phyloP scores from a whole-genome alignment of 1,140 invertebrate genomes.

The Odontomachus brunneus region DNA sequence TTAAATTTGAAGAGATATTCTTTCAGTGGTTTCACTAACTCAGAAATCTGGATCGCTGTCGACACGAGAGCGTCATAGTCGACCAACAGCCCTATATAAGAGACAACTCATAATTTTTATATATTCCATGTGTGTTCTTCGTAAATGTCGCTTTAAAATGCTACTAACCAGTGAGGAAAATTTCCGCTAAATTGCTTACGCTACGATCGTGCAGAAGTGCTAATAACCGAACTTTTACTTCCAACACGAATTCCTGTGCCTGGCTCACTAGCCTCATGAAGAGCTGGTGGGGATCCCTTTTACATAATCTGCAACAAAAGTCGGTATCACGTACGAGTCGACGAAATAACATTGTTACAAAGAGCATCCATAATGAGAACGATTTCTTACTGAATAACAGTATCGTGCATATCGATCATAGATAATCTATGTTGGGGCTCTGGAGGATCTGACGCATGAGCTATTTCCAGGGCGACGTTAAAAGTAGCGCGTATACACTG shows the following conservation, averaged over 20 bases:
- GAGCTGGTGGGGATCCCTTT: conserved; percentile 87
- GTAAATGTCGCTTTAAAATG: conserved; percentile 22
- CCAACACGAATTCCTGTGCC: conserved; percentile 88
- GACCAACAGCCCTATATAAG: conserved; percentile 86
- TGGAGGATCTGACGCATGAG: conserved; percentile 72
- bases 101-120: conserved; percentile 28
- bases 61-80: conserved; percentile 87
- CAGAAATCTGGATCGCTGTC: conserved; percentile 86
- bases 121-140: not conserved
- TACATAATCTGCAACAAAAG: conserved; percentile 86
- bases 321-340: not conserved
- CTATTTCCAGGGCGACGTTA: conserved; percentile 82
- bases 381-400: conserved; percentile 75
- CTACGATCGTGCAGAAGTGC: conserved; percentile 84
- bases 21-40: conserved; percentile 86
- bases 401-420: conserved; percentile 71
- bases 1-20: conserved; percentile 87
- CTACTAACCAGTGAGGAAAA: conserved; percentile 85
- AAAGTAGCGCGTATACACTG: conserved; percentile 85
- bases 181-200: conserved; percentile 85
- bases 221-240: conserved; percentile 88
- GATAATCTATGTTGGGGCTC: conserved; percentile 74
- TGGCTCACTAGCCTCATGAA: conserved; percentile 88
- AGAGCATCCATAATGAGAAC: not conserved
- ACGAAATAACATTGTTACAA: not conserved